Conservation (phyloP, 2,113 vertebrate genomes). For the Vombatus ursinus region DNA sequence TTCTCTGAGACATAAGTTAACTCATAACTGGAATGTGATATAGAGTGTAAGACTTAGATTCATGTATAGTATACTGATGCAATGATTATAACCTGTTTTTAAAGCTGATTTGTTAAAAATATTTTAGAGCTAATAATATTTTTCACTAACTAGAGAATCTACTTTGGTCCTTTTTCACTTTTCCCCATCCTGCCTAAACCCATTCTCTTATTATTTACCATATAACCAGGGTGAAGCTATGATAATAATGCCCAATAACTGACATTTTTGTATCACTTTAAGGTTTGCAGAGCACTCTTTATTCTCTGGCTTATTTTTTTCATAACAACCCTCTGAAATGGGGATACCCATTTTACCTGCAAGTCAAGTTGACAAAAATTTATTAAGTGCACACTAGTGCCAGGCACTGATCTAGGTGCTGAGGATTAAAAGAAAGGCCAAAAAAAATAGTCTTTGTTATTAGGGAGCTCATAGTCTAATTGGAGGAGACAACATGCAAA, state of each 20-base stretch:
- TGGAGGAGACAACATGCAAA: not conserved
- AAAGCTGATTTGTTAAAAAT: not conserved
- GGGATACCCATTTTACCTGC: too few species aligned
- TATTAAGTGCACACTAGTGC: too few species aligned
- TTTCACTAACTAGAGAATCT: not conserved
- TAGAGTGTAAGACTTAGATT: not conserved
- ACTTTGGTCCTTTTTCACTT: not conserved
- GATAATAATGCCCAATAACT: not conserved
- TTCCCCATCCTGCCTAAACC: not conserved
- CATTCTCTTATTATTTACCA: not conserved
- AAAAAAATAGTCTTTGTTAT: not conserved
- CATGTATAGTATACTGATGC: not conserved
- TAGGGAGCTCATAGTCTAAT: not conserved
- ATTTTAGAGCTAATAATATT: not conserved
- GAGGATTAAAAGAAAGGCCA: too few species aligned
- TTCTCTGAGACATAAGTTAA: not conserved
- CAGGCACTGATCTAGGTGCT: too few species aligned
- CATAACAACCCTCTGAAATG: too few species aligned
- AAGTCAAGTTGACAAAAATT: too few species aligned
- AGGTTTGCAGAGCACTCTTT: too few species aligned
- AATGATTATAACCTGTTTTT: not conserved
- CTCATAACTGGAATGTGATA: not conserved
- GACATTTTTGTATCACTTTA: too few species aligned
- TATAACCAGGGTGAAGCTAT: not conserved
- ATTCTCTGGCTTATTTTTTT: too few species aligned